phyloP scores from a whole-genome alignment of 1,140 invertebrate genomes.

The Latrodectus geometricus region DNA sequence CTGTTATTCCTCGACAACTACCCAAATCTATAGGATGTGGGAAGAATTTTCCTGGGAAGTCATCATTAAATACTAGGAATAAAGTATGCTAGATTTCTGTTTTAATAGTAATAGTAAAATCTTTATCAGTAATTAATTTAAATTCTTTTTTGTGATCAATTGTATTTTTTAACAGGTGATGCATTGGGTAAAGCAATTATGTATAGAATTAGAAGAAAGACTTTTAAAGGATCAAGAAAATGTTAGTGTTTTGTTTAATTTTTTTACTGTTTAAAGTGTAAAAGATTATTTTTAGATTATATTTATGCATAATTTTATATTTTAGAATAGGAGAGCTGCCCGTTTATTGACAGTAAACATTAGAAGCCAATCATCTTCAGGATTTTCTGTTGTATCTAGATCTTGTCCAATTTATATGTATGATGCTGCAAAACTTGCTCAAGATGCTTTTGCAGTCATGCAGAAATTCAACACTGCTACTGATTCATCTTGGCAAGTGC shows the following conservation, averaged over 20 bases:
- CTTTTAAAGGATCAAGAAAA: conserved; percentile 79
- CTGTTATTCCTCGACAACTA: conserved; percentile 83
- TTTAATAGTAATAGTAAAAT: background rate
- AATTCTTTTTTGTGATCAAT: background rate
- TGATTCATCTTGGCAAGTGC: conserved; percentile 76
- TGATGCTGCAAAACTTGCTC: conserved; percentile 69
- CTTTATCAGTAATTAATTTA: background rate
- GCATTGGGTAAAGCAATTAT: conserved; percentile 85
- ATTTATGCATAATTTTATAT: conserved; percentile 31
- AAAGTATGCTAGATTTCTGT: conserved; percentile 71
- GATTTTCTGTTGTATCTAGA: conserved; percentile 65
- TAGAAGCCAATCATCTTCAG: conserved; percentile 64
- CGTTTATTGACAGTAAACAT: conserved; percentile 68
- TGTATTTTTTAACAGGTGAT: conserved; percentile 68
- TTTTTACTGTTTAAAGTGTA: background rate
- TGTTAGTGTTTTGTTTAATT: conserved; percentile 31
- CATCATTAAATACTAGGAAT: conserved; percentile 78
- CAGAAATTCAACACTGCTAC: conserved; percentile 75
- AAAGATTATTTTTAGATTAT: background rate
- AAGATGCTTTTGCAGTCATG: conserved; percentile 75
- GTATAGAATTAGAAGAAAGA: conserved; percentile 85
- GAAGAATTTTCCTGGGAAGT: conserved; percentile 90
- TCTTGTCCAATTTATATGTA: conserved; percentile 68
- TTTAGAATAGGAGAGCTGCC: conserved; percentile 69
- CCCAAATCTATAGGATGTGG: conserved; percentile 95